These are phyloP conservation scores for Montipora capricornis DNA, from an alignment of 64 coral and sea anemone genomes.

Conservation along the genomic window DNA sequence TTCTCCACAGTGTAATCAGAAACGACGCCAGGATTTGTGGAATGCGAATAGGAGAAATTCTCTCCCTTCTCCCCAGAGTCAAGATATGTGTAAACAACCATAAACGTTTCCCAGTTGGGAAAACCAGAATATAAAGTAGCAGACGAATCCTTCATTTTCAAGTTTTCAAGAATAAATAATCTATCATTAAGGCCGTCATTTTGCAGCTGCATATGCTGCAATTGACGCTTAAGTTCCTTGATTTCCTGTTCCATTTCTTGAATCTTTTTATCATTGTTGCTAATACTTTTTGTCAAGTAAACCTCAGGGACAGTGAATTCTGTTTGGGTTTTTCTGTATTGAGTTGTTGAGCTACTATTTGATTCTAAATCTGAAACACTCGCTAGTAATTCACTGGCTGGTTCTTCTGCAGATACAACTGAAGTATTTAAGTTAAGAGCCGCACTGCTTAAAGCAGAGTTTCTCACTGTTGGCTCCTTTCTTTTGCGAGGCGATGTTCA, in stretches of 20 bases:
- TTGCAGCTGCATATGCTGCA: neutral
- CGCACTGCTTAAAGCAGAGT: neutral
- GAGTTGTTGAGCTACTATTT: neutral
- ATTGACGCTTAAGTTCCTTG: neutral
- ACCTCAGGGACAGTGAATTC: neutral
- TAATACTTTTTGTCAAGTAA: neutral
- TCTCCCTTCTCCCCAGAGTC: conserved; percentile 54
- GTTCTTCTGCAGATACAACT: neutral
- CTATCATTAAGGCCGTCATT: conserved; percentile 3
- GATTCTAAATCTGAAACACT: neutral
- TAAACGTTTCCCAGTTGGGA: neutral
- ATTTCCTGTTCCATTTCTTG: conserved; percentile 35
- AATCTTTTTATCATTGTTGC: neutral
- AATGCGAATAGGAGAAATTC: conserved; percentile 64
- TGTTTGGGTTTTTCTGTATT: conserved; percentile 30
- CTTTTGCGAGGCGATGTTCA: conserved; percentile 71
- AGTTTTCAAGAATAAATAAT: conserved; percentile 32
- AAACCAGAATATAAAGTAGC: conserved; percentile 25
- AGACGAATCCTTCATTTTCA: neutral
- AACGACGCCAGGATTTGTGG: neutral
- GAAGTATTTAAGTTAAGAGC: neutral
- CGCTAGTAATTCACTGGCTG: neutral
- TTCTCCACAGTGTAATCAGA: conserved; percentile 1
- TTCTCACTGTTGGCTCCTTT: conserved; percentile 58
- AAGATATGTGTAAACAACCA: conserved; percentile 48